Base-by-base conservation (phyloP, 2,113 vertebrate genomes). In the Mohoua ochrocephala region DNA sequence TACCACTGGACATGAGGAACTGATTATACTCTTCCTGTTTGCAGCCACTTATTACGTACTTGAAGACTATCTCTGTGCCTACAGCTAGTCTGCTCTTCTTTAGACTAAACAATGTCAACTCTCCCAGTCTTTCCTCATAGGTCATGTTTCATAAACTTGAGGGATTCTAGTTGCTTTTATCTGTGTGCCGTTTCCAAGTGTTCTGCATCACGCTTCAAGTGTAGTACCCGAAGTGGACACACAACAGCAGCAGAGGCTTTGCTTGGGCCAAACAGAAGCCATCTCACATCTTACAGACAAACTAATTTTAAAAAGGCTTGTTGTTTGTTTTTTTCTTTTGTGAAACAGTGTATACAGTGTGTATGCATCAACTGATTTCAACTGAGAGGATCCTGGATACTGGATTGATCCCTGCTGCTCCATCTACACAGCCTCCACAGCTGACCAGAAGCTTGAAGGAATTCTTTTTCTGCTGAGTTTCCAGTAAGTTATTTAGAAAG, bases 221-320 rank as follows among this genome's bases (percentile, higher is more conserved):
- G 95, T 31, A 95, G 73, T 96, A 95, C 86, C 89, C 44, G 37
- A 87, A 95, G 14, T 21, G 52, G 73, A 92, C 93, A 93, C 91
- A 93, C n/a, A 61, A 96, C 67, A 53, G 94, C 92, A 95, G 91
- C 91, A 96, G 59, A 96, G 92, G 45, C 68, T 92, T 96, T 92
- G 33, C 57, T 68, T 85, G 57, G 28, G 41, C 37, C 57, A 56
- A 52, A 65, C 31, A 68, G 80, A 74, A 89, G 47, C 54, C 30
- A 18, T 47, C 27, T 78, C 60, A 21, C 42, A 37, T 35, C 35
- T 77, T 31, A 33, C 52, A 75, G 47, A 50, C 18, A 57, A 69
- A 42, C 0, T 4, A 4, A 57, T 56, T 60, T 78, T 13, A 1
- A 24, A 47, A 89, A 77, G 31, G 18, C 14, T 73, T 14, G 1